Conservation (phyloP, 2,888 invertebrate species). For the Pherbina coryleti region DNA sequence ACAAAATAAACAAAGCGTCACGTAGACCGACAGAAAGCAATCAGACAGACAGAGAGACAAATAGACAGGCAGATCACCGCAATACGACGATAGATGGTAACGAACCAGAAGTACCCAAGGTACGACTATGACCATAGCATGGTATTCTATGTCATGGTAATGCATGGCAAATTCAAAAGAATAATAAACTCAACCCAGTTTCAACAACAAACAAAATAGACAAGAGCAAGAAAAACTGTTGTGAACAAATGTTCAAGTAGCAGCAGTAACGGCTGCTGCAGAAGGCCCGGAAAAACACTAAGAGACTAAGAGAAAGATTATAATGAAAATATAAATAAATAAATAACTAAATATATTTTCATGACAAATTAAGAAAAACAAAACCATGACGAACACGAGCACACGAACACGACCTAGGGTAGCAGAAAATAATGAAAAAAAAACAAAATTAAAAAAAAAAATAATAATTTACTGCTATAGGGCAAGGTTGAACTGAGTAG, state of each 20-base stretch:
- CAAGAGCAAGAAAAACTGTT: background rate
- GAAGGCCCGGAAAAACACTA: background rate
- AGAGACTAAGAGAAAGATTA: background rate
- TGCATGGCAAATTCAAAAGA: background rate
- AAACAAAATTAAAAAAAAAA: background rate
- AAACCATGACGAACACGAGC: constrained; percentile 54
- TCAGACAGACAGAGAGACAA: background rate
- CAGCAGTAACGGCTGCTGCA: background rate
- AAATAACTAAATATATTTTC: constrained; percentile 59
- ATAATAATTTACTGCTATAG: background rate
- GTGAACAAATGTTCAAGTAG: background rate
- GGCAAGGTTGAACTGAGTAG: background rate
- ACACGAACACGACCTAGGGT: constrained; percentile 53
- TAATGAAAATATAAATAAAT: constrained; percentile 14
- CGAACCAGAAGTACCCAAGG: background rate
- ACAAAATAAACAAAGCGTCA: constrained; percentile 5
- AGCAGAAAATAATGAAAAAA: background rate
- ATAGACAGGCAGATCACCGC: background rate
- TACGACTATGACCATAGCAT: background rate
- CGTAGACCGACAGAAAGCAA: background rate
- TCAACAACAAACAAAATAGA: background rate
- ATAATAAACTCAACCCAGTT: background rate
- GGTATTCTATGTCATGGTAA: background rate
- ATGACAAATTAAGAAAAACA: constrained; percentile 63
- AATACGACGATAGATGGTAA: background rate